Conservation (phyloP, 2,113 vertebrate species). For the Acrocephalus kingi region DNA sequence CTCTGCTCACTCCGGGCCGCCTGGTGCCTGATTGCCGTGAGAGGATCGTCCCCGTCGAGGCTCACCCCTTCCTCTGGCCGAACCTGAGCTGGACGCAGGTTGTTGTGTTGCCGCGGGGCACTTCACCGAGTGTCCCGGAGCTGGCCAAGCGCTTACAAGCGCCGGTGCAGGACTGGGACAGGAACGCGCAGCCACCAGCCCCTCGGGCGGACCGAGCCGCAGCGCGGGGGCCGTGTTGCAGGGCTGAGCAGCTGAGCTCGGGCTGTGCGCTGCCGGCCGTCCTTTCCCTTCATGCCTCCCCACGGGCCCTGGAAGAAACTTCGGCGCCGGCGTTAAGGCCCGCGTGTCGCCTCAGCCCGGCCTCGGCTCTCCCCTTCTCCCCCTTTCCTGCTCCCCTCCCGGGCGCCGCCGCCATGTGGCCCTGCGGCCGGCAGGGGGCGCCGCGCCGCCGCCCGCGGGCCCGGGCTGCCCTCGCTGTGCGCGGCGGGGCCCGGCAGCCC, state of each 20-base stretch:
- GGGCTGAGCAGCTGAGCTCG: background rate
- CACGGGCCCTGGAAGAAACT: background rate
- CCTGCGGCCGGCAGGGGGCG: background rate
- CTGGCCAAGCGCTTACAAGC: background rate
- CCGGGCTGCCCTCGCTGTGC: background rate
- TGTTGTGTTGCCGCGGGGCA: rapidly evolving
- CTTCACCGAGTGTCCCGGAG: background rate
- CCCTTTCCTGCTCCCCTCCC: background rate
- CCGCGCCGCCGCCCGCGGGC: background rate
- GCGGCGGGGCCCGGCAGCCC: background rate
- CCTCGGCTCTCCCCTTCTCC: too few relatives aligned
- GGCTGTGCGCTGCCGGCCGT: background rate
- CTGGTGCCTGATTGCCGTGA: rapidly evolving
- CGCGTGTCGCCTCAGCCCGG: background rate
- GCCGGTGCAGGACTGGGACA: background rate
- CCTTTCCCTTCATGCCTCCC: background rate
- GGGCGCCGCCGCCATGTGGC: background rate
- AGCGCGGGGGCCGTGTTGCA: rapidly evolving
- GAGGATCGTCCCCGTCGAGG: rapidly evolving
- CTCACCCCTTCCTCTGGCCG: background rate
- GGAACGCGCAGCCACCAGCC: background rate
- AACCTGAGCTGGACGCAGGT: background rate
- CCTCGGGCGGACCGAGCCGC: background rate
- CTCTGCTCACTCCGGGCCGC: rapidly evolving
- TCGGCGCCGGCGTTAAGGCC: background rate